These are phyloP conservation scores for Urophycis tenuis DNA, from an alignment of 2,797 vertebrate species.

Conservation along the genomic window DNA sequence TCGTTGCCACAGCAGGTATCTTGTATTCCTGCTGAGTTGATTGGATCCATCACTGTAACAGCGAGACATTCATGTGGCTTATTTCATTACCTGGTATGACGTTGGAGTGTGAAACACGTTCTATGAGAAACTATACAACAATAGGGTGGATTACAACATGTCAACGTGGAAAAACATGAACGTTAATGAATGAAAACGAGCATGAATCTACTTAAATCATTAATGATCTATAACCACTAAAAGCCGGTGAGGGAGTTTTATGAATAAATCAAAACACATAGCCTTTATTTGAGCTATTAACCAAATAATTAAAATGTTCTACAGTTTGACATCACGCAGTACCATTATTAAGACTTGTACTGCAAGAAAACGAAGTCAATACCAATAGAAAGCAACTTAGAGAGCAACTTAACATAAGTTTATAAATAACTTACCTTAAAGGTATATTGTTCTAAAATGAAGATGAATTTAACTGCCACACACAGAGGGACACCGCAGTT, in stretches of 20 bases:
- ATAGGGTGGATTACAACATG: not conserved
- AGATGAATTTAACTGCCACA: not conserved
- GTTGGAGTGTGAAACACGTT: not conserved
- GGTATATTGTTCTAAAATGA: not conserved
- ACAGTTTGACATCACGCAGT: not conserved
- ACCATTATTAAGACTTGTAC: not conserved
- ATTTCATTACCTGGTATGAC: not conserved
- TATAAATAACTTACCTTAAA: not conserved
- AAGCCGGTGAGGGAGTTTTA: too few relatives aligned
- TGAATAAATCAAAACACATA: not conserved
- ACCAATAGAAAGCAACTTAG: not conserved
- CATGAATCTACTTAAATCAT: not conserved
- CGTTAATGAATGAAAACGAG: not conserved
- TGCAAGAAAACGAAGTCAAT: not conserved
- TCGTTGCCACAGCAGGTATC: constrained; percentile 8
- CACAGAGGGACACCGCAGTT: not conserved
- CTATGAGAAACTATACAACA: not conserved
- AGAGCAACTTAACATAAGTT: not conserved
- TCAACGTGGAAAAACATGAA: not conserved
- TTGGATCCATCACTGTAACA: constrained; percentile 50
- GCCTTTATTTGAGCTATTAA: not conserved
- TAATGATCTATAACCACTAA: not conserved
- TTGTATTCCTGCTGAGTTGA: constrained; percentile 8
- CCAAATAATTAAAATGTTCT: not conserved
- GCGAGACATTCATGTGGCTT: not conserved